Base-by-base conservation (phyloP, 2,797 vertebrate species). In the Aldrovandia affinis region DNA sequence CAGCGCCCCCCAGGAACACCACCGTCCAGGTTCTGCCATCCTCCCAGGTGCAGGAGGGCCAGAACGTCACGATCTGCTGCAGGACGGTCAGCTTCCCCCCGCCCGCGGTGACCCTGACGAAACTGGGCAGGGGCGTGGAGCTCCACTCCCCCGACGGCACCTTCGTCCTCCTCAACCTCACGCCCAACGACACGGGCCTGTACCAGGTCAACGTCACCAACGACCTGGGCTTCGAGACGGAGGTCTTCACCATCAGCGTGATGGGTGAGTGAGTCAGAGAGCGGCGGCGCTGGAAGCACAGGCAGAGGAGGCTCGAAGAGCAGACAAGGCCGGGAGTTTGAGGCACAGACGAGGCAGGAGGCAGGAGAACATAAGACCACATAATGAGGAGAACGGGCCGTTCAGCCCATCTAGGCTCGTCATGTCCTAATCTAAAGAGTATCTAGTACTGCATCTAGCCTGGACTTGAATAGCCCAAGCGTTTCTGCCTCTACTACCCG, bases 1-100 rank as follows among this genome's bases (percentile, higher is more conserved):
- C 86, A 96, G 94, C 94, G 88, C 90, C 93, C 86, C 93, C 95
- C 4, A 85, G 88, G 91, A 96, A 96, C 88, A 90, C 89, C 25
- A 91, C 90, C 0, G 86, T 96, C 50, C 86, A 87, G 61, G 88
- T 95, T 20, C 81, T 92, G 61, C 93, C 94, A 3, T 94, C 93
- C 65, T 81, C 92, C 30, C 90, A 91, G 86, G 91, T 95, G 84
- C 91, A 89, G 85, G 93, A 95, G 91, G 92, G 95, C 80, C 92
- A 95, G 88, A 96, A 94, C 54, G 70, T 95, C 88, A 95, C 91
- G 0, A 90, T 95, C 78, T 92, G 83, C 78, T 95, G 92, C 89
- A 91, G 84, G 22, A 93, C 86, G 0, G 87, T 93, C 84, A 96
- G 93, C 89, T 94, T 91, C 78, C 92, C 91, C 0, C 90, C 89